Base-by-base conservation (phyloP, 2,888 invertebrate genomes). In the Teleiodes luculella region DNA sequence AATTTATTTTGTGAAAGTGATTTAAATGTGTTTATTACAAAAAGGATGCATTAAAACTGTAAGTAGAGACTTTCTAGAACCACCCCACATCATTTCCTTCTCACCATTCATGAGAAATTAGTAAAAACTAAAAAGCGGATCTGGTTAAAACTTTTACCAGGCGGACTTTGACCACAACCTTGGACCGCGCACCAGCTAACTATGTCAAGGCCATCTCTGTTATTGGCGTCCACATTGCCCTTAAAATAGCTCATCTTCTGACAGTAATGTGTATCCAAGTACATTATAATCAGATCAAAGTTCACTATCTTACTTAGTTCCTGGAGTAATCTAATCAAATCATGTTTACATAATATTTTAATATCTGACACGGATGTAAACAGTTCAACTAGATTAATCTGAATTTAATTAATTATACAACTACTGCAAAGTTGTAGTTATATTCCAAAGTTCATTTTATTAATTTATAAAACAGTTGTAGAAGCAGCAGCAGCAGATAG, bases 81-180 rank as follows among this genome's bases (percentile, higher is more conserved):
- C n/a, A n/a, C n/a, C n/a, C n/a, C n/a, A n/a, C n/a, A n/a, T n/a
- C n/a, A n/a, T n/a, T n/a, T n/a, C n/a, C n/a, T n/a, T n/a, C n/a
- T n/a, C n/a, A n/a, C n/a, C n/a, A n/a, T n/a, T n/a, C n/a, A n/a
- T n/a, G n/a, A n/a, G n/a, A n/a, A n/a, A n/a, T n/a, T n/a, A n/a
- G n/a, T n/a, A n/a, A n/a, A n/a, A n/a, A n/a, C n/a, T n/a, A n/a
- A n/a, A n/a, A n/a, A n/a, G n/a, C n/a, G n/a, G n/a, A n/a, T n/a
- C n/a, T n/a, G n/a, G n/a, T n/a, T n/a, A n/a, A n/a, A n/a, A n/a
- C n/a, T n/a, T n/a, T n/a, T n/a, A n/a, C n/a, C n/a, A n/a, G n/a
- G 39, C 45, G 55, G 55, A 52, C 55, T 52, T 52, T 55, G 55
- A 31, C 47, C 53, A 31, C 51, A 37, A 51, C 55, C 55, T 54